These are phyloP conservation scores for Spilogale gracilis DNA, from an alignment of 2,113 vertebrate genomes.

Conservation along the genomic window DNA sequence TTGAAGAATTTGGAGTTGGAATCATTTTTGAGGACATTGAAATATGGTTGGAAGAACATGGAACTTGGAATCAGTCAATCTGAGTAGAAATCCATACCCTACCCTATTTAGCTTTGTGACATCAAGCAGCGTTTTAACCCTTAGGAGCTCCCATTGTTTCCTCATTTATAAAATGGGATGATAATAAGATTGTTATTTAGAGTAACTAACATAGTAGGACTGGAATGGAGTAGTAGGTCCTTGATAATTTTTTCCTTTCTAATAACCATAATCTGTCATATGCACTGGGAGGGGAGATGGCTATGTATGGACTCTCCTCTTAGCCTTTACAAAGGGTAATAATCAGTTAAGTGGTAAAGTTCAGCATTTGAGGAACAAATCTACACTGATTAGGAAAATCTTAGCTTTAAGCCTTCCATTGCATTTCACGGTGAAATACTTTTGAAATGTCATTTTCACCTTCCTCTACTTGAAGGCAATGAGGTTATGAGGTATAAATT, in stretches of 20 bases:
- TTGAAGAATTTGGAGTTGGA: constrained; percentile 43
- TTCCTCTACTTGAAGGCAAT: not conserved
- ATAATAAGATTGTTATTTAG: not conserved
- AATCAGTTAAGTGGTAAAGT: not conserved
- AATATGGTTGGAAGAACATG: not conserved
- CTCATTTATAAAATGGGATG: not conserved
- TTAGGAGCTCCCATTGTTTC: not conserved
- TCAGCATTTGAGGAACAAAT: not conserved
- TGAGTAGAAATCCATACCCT: not conserved
- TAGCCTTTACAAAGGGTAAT: not conserved
- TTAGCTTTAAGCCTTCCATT: not conserved
- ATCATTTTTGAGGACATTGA: not conserved
- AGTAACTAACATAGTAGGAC: not conserved
- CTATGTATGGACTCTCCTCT: not conserved
- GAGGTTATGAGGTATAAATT: not conserved
- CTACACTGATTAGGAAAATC: not conserved
- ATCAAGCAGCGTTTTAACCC: not conserved
- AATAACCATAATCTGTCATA: not conserved
- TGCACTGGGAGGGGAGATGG: not conserved
- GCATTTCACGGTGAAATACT: not conserved
- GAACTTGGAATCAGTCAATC: not conserved
- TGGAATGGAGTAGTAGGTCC: not conserved
- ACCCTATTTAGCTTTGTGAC: not conserved
- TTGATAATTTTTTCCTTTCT: not conserved
- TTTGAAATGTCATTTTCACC: constrained; percentile 12